Evolutionary conservation across 2,113 vertebrate species (phyloP).

Genomic region (Lampris megalopsis): DNA sequence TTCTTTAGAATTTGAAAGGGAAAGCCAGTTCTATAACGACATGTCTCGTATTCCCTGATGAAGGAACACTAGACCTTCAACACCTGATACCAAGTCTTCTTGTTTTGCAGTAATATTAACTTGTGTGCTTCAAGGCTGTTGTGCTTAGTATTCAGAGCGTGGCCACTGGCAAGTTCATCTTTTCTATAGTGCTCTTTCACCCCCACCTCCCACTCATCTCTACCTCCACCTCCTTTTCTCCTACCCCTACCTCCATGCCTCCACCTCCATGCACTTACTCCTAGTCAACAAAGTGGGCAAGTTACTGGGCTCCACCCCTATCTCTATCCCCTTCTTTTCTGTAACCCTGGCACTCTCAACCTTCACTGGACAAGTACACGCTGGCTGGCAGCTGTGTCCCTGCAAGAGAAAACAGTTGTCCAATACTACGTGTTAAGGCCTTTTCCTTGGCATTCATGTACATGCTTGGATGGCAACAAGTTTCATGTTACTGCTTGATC

Average conservation of each 20-base stretch:
- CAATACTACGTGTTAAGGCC: slow-evolving; percentile 1
- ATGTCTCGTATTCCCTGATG: not conserved
- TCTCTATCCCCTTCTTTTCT: slow-evolving; percentile 33
- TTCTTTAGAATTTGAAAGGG: not conserved
- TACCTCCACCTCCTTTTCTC: too few species aligned
- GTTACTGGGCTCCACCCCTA: slow-evolving; percentile 39
- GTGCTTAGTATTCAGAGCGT: slow-evolving; percentile 67
- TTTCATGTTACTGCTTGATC: slow-evolving; percentile 8
- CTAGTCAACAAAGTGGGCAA: slow-evolving; percentile 32
- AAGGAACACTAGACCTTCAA: not conserved
- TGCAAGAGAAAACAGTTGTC: slow-evolving; percentile 51
- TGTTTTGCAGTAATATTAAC: not conserved
- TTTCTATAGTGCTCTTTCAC: not conserved
- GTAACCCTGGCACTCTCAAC: slow-evolving; percentile 64
- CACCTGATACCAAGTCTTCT: not conserved
- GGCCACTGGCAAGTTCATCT: not conserved
- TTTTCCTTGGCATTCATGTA: slow-evolving; percentile 3
- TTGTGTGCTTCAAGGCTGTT: slow-evolving; percentile 21
- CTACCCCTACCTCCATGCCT: not conserved
- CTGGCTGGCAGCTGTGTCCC: slow-evolving; percentile 44
- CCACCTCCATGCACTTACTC: slow-evolving; percentile 31
- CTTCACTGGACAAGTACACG: slow-evolving; percentile 64
- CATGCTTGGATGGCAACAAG: not conserved
- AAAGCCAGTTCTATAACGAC: not conserved
- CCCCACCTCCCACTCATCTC: not conserved